Evolutionary conservation across 1,140 invertebrate species (phyloP).

Genomic region (Lepidurus arcticus): DNA sequence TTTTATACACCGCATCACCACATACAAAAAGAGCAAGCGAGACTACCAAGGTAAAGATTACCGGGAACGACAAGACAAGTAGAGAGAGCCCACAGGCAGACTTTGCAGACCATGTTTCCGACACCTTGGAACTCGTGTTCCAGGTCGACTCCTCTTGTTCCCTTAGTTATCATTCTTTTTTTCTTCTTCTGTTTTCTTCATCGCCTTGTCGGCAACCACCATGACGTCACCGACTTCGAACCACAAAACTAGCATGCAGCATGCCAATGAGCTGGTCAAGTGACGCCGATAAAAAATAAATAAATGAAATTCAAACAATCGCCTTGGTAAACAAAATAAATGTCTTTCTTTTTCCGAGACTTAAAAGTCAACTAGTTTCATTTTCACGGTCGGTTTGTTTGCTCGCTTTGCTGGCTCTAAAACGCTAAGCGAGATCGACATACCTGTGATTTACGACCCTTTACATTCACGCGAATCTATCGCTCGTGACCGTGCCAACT

Average conservation of each 20-base stretch:
- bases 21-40: background rate
- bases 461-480: slow-evolving; percentile 8
- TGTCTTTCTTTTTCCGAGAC: background rate
- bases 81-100: background rate
- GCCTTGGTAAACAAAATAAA: background rate
- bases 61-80: background rate
- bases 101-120: slow-evolving; percentile 13
- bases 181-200: too few relatives aligned
- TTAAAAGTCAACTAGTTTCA: background rate
- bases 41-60: slow-evolving; percentile 1
- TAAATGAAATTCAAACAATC: background rate
- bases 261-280: slow-evolving; percentile 5
- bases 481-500: slow-evolving; percentile 8
- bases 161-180: background rate
- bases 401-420: slow-evolving; percentile 4
- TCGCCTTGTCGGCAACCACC: background rate
- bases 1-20: background rate
- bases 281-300: background rate
- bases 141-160: slow-evolving; percentile 12
- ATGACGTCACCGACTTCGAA: background rate
- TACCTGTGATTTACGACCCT: background rate
- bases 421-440: slow-evolving; percentile 1
- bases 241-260: background rate
- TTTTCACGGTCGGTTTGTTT: slow-evolving; percentile 4
- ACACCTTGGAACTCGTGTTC: slow-evolving; percentile 21